Conservation (phyloP, 2,113 vertebrate genomes). For the Diadophis punctatus region DNA sequence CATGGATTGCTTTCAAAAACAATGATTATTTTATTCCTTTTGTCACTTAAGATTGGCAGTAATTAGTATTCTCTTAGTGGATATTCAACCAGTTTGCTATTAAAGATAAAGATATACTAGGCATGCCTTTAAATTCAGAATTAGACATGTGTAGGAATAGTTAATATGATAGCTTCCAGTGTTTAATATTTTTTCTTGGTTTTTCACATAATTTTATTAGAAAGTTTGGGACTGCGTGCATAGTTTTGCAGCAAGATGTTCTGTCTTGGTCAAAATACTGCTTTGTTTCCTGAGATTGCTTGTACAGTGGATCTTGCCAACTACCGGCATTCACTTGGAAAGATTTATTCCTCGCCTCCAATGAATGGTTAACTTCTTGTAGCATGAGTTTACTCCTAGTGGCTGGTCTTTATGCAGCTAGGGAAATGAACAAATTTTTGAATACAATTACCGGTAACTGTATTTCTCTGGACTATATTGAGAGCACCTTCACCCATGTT, state of each 20-base stretch:
- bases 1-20: background rate
- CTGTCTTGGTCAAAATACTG: background rate
- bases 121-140: background rate
- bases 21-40: conserved; percentile 2
- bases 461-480: background rate
- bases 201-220: background rate
- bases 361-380: background rate
- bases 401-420: background rate
- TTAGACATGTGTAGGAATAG: background rate
- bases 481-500: background rate
- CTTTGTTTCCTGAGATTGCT: background rate
- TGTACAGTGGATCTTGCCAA: background rate
- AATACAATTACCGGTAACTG: background rate
- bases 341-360: background rate
- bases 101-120: background rate
- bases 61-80: conserved; percentile 13
- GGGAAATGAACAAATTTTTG: background rate
- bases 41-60: background rate
- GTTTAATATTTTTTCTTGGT: background rate
- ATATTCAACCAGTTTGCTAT: background rate
- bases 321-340: background rate
- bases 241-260: background rate
- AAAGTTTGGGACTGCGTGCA: background rate
- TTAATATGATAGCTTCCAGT: background rate
- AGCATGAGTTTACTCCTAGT: background rate